Evolutionary conservation across 2,888 invertebrate species (phyloP).

Genomic region (Glaucopsyche alexis): DNA sequence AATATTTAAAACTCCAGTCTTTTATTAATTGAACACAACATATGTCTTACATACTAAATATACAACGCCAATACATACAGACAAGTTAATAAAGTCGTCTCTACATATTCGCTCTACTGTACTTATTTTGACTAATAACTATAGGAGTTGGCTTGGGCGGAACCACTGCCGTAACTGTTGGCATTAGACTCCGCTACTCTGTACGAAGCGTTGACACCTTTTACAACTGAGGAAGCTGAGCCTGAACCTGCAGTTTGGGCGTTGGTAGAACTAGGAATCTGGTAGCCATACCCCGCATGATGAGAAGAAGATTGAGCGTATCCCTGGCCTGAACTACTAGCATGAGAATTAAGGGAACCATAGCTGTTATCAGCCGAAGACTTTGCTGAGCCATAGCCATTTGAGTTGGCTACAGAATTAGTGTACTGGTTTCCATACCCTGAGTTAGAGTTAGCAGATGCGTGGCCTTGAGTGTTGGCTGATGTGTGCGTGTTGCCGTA

Average conservation of each 20-base stretch:
- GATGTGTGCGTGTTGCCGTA: conserved; percentile 36
- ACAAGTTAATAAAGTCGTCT: conserved; percentile 73
- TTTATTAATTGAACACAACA: conserved; percentile 2
- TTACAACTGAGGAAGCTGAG: conserved; percentile 56
- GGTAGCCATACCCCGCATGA: conserved; percentile 33
- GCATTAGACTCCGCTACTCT: conserved; percentile 57
- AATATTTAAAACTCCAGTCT: conserved; percentile 16
- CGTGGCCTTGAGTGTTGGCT: conserved; percentile 41
- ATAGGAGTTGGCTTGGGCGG: conserved; percentile 58
- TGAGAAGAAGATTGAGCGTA: conserved; percentile 24
- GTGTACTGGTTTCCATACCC: conserved; percentile 35
- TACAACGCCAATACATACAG: conserved; percentile 66
- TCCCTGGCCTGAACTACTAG: conserved; percentile 18
- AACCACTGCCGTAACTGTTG: conserved; percentile 53
- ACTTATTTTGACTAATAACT: conserved; percentile 15
- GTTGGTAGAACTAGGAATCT: conserved; percentile 49
- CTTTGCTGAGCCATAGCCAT: conserved; percentile 45
- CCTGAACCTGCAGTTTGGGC: conserved; percentile 56
- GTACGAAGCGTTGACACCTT: conserved; percentile 54
- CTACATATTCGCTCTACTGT: conserved; percentile 62
- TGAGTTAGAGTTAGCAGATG: conserved; percentile 36
- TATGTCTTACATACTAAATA: conserved; percentile 34
- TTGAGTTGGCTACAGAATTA: conserved; percentile 40
- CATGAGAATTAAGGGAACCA: conserved; percentile 26
- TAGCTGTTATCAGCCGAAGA: conserved; percentile 47